Base-by-base conservation (phyloP, 2,113 vertebrate genomes). In the Uria aalge region DNA sequence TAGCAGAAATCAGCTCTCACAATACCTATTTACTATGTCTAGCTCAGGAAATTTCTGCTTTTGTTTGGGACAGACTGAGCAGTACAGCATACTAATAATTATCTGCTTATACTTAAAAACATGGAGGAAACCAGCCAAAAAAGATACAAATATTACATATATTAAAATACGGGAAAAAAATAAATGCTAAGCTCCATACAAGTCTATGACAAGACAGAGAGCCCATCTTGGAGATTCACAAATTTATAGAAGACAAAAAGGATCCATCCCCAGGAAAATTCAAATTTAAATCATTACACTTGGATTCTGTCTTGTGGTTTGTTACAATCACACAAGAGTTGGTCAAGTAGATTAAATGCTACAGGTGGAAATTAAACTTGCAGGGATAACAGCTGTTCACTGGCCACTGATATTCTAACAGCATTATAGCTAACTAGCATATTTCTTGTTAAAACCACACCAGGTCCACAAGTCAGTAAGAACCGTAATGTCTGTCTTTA, bases 101-200 rank as follows among this genome's bases (percentile, higher is more conserved):
- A 76, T 9, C 7, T 81, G 38, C 32, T 66, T 66, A 36, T 47
- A 63, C 14, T 53, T 88, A 2, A 10, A 76, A 60, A 91, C 90
- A 15, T 11, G 7, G 5, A 15, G 36, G 11, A 1, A 80, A 82
- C 26, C 5, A 18, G 13, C 8, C 18, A 23, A 71, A 78, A 30
- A 30, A 45, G 5, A 41, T 5, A 27, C 3, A 19, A 15, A 8
- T 3, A 72, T 21, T 5, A 27, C 3, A 19, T 18, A 8, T 3
- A 72, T 21, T 27, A 23, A 88, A 34, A 85, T 8, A 34, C 8
- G 5, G 1, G 6, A 7, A 64, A 38, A 48, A 48, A 21, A 67
- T 6, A 23, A 41, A 38, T 3, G 11, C 12, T 77, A 89, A 77
- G 8, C 9, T 68, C 38, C 30, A 20, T 24, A 22, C 9, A 88